phyloP scores from a whole-genome alignment of 2,888 invertebrate genomes.

The Agrilus cyanescens region DNA sequence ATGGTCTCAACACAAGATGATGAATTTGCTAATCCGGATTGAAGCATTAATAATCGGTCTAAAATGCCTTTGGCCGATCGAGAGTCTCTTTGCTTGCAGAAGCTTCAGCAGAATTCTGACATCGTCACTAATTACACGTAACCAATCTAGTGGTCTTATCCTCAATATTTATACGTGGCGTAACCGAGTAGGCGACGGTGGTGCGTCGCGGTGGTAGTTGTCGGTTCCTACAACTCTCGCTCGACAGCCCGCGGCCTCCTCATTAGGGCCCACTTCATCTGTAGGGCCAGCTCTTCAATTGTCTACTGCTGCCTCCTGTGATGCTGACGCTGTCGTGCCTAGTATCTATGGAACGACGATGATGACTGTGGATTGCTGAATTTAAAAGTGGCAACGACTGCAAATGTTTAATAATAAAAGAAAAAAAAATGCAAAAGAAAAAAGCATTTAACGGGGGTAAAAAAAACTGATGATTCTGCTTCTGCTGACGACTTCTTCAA shows the following conservation, averaged over 20 bases:
- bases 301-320: slow-evolving; percentile 9
- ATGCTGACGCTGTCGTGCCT: too few species aligned
- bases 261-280: slow-evolving; percentile 21
- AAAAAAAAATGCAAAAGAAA: too few species aligned
- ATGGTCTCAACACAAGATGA: too few species aligned
- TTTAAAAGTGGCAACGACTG: slow-evolving; percentile 1
- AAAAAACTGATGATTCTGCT: too few species aligned
- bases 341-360: background rate
- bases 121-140: slow-evolving; percentile 13
- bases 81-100: too few species aligned
- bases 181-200: slow-evolving; percentile 6
- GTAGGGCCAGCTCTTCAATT: slow-evolving; percentile 17
- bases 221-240: slow-evolving; percentile 1
- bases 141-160: slow-evolving; percentile 15
- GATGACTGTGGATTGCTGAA: background rate
- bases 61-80: too few species aligned
- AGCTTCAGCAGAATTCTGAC: background rate
- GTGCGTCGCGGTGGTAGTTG: too few species aligned
- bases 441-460: too few species aligned
- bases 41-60: too few species aligned
- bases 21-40: too few species aligned
- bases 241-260: slow-evolving; percentile 16
- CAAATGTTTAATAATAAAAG: too few species aligned
- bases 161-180: slow-evolving; percentile 15
- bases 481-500: too few species aligned